A percentile compares a stretch with the other conserved stretches of the same genome.
These are phyloP conservation scores for Meteorus colon DNA, from an alignment of 2,888 invertebrate species.

Conservation along the genomic window DNA sequence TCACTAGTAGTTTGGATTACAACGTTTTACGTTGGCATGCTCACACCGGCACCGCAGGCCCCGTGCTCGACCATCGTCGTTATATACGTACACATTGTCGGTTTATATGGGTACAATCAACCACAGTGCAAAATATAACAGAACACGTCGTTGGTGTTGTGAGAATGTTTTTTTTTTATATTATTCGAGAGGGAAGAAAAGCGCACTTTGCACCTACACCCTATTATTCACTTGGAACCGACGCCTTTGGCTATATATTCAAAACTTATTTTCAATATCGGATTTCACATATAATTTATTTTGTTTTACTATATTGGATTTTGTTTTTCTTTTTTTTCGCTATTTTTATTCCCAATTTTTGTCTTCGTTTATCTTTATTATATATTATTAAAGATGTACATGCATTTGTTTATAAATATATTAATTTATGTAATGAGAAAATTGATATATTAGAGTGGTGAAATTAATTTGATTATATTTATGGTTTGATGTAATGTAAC, in stretches of 20 bases:
- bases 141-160: background rate
- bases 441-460: no score
- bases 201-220: constrained; percentile 44
- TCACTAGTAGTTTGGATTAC: constrained; percentile 38
- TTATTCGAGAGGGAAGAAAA: constrained; percentile 18
- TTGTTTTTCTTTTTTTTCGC: background rate
- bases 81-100: constrained; percentile 2
- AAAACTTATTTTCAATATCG: constrained; percentile 20
- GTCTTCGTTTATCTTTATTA: no score
- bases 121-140: constrained; percentile 5
- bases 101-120: background rate
- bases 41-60: constrained; percentile 25
- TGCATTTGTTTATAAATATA: no score
- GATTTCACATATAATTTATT: constrained; percentile 21
- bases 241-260: constrained; percentile 39
- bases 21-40: constrained; percentile 49
- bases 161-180: constrained; percentile 26
- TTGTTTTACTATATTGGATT: background rate
- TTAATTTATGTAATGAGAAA: no score
- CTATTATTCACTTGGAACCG: constrained; percentile 42
- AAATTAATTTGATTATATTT: no score
- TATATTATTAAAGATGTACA: no score
- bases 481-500: no score
- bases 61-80: background rate
- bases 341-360: background rate